These are phyloP conservation scores for Drosophila setosimentum DNA, from an alignment of 2,888 invertebrate genomes.

Conservation along the genomic window DNA sequence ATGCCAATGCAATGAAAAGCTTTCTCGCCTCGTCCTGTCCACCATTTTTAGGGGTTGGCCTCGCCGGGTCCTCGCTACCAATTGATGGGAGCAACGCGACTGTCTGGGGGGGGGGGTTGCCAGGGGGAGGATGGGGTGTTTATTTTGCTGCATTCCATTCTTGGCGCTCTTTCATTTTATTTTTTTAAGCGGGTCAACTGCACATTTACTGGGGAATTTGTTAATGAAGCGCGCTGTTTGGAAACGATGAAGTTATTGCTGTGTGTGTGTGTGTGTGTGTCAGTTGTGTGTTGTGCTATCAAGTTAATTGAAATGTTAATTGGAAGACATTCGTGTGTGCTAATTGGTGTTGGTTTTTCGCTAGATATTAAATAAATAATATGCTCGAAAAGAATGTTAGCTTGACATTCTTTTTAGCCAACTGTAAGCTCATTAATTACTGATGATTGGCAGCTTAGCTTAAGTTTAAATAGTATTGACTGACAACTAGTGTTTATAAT, in stretches of 20 bases:
- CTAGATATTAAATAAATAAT: constrained; percentile 11
- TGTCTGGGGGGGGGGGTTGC: background rate
- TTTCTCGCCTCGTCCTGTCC: constrained; percentile 36
- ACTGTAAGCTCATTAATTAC: constrained; percentile 1
- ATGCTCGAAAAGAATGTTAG: constrained; percentile 6
- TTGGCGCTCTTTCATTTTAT: constrained; percentile 14
- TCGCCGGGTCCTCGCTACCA: constrained; percentile 47
- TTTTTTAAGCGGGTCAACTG: constrained; percentile 66
- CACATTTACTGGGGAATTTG: constrained; percentile 68
- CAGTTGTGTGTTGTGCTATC: constrained; percentile 60
- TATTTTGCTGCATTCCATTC: constrained; percentile 35
- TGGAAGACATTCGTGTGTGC: constrained; percentile 57
- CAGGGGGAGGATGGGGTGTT: background rate
- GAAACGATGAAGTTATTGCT: constrained; percentile 26
- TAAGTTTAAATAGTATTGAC: background rate
- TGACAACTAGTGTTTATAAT: constrained; percentile 1
- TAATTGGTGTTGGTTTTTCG: constrained; percentile 60
- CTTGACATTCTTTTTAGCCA: constrained; percentile 1
- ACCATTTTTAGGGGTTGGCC: constrained; percentile 49
- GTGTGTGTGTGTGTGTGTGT: constrained; percentile 35
- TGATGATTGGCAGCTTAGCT: background rate
- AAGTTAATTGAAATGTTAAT: constrained; percentile 75
- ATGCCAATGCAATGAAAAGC: constrained; percentile 67
- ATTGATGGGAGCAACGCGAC: constrained; percentile 43
- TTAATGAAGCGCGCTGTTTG: constrained; percentile 67